A percentile compares a stretch with the other conserved stretches of the same genome.
Evolutionary conservation across 2,888 invertebrate genomes (phyloP).

Genomic region (Drosophila siamana): DNA sequence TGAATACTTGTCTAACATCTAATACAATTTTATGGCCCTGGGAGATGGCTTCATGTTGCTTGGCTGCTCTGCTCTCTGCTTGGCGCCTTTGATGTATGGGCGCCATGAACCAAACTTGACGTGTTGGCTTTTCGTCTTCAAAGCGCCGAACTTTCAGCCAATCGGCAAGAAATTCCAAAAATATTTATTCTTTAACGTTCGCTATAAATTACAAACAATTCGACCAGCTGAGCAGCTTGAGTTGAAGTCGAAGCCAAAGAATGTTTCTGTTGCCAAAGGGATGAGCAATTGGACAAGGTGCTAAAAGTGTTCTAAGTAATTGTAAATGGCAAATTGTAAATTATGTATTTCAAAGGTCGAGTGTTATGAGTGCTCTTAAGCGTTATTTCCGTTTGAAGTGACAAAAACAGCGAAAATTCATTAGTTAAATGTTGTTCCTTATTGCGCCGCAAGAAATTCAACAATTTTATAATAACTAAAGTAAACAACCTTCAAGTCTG

Average conservation of each 20-base stretch:
- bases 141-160: constrained; percentile 4
- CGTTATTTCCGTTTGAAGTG: constrained; percentile 45
- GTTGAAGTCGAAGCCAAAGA: not conserved
- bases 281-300: constrained; percentile 34
- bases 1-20: constrained; percentile 29
- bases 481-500: constrained; percentile 12
- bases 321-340: constrained; percentile 17
- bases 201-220: constrained; percentile 12
- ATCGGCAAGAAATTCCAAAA: constrained; percentile 19
- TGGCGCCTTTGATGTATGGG: constrained; percentile 42
- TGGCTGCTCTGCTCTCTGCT: not conserved
- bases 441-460: not conserved
- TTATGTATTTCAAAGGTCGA: constrained; percentile 11
- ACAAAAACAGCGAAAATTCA: constrained; percentile 43
- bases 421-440: constrained; percentile 45
- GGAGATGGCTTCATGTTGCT: not conserved
- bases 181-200: constrained; percentile 18
- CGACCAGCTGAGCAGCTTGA: constrained; percentile 20
- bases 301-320: constrained; percentile 43
- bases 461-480: constrained; percentile 6
- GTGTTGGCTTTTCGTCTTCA: not conserved
- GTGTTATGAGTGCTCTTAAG: constrained; percentile 8
- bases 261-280: constrained; percentile 1
- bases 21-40: constrained; percentile 13
- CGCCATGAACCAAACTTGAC: constrained; percentile 16